Evolutionary conservation across 2,888 invertebrate genomes (phyloP).

Genomic region (Perizoma affinitatum): DNA sequence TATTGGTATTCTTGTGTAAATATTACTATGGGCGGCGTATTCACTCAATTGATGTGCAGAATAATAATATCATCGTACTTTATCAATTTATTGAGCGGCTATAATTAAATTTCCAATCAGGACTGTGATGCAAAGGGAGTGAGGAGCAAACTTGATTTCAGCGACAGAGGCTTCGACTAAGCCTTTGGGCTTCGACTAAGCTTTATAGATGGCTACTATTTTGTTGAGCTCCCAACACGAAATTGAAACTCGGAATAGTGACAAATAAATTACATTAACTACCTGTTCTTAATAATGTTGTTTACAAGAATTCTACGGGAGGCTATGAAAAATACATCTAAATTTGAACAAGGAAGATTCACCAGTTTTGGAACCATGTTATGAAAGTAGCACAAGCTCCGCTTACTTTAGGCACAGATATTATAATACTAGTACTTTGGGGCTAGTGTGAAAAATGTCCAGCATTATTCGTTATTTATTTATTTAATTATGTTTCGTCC

Average conservation of each 20-base stretch:
- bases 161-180: neutral
- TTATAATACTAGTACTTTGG: too few species aligned
- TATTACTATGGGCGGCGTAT: slow-evolving; percentile 10
- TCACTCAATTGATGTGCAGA: slow-evolving; percentile 16
- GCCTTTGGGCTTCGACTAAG: neutral
- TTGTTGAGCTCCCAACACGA: neutral
- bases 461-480: too few species aligned
- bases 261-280: neutral
- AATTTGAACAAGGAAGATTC: too few species aligned
- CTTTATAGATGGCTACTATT: neutral
- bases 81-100: slow-evolving; percentile 31
- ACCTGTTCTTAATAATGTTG: too few species aligned
- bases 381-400: too few species aligned
- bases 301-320: too few species aligned
- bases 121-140: slow-evolving; percentile 4
- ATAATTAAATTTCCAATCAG: slow-evolving; percentile 40
- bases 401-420: too few species aligned
- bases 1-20: slow-evolving; percentile 16
- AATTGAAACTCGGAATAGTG: neutral
- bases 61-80: slow-evolving; percentile 26
- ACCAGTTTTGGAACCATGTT: too few species aligned
- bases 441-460: too few species aligned
- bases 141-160: slow-evolving; percentile 14
- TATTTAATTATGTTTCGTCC: too few species aligned
- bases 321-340: too few species aligned